Percentiles rank a stretch among this genome's conserved stretches.
Evolutionary conservation across 2,113 vertebrate species (phyloP).

Genomic region (Ictalurus furcatus): DNA sequence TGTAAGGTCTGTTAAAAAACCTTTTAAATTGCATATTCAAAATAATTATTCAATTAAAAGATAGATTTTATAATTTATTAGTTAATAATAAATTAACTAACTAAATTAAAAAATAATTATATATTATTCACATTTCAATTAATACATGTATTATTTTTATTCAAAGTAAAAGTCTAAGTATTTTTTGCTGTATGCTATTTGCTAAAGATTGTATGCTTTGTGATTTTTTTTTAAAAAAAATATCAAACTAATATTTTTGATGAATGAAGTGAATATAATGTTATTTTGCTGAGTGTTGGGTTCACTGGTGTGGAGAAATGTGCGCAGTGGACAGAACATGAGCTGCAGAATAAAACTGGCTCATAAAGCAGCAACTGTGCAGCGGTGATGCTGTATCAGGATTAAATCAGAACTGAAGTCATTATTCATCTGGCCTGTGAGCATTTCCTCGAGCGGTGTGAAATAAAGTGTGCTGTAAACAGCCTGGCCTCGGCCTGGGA

Average conservation of each 20-base stretch:
- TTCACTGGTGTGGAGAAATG: background rate
- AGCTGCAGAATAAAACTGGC: conserved; percentile 3
- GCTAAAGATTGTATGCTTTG: background rate
- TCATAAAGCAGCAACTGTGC: conserved; percentile 24
- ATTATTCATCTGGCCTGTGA: background rate
- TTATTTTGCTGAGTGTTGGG: background rate
- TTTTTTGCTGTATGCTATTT: background rate
- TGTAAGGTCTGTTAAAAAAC: too few relatives aligned
- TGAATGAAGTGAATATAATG: background rate
- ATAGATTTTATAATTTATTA: too few relatives aligned
- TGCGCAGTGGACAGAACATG: background rate
- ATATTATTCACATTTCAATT: too few relatives aligned
- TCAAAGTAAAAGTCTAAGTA: too few relatives aligned
- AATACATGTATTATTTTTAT: too few relatives aligned
- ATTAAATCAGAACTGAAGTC: background rate
- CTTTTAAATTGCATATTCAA: too few relatives aligned
- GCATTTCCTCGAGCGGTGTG: background rate
- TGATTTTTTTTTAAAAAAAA: background rate
- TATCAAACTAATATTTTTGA: background rate
- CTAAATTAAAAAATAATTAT: too few relatives aligned
- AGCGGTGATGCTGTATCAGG: conserved; percentile 3
- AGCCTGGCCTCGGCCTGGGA: background rate
- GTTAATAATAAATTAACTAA: too few relatives aligned
- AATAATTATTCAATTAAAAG: too few relatives aligned
- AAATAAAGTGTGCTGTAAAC: background rate